A percentile compares a stretch with the other conserved stretches of the same genome.
These are phyloP conservation scores for Aphyosemion australe DNA, from an alignment of 2,113 vertebrate genomes.

Conservation along the genomic window DNA sequence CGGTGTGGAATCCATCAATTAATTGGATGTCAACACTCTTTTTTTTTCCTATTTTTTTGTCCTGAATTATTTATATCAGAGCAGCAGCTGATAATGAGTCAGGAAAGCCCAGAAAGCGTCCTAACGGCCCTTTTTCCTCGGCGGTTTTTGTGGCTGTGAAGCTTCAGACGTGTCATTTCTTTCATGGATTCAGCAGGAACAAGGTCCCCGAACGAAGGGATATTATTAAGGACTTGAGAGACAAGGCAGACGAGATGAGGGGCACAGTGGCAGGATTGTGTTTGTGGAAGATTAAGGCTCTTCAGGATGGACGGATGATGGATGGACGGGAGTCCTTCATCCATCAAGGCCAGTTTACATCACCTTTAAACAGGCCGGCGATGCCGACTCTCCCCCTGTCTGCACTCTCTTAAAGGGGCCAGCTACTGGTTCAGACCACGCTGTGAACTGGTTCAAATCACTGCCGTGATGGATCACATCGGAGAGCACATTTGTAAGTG, in stretches of 20 bases:
- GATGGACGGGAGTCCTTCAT: constrained; percentile 69
- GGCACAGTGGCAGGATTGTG: constrained; percentile 58
- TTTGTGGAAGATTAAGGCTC: constrained; percentile 75
- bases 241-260: constrained; percentile 53
- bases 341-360: constrained; percentile 75
- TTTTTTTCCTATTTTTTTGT: background rate
- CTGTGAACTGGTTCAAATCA: constrained; percentile 25
- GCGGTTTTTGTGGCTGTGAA: constrained; percentile 37
- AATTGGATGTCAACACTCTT: background rate
- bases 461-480: constrained; percentile 47
- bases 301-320: constrained; percentile 72
- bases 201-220: constrained; percentile 56
- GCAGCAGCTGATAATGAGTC: background rate
- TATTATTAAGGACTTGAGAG: constrained; percentile 64
- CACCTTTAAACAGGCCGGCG: constrained; percentile 67
- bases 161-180: constrained; percentile 51
- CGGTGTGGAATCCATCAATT: constrained; percentile 54
- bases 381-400: constrained; percentile 25
- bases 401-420: constrained; percentile 52
- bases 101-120: constrained; percentile 20
- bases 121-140: constrained; percentile 1
- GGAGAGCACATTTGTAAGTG: constrained; percentile 36
- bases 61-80: background rate
- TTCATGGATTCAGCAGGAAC: constrained; percentile 36
- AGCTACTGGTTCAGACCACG: constrained; percentile 29